Evolutionary conservation across 1,140 invertebrate species (phyloP), one percentile per base, ranked within the genome.

Genomic region (Drosophila carrolli): DNA sequence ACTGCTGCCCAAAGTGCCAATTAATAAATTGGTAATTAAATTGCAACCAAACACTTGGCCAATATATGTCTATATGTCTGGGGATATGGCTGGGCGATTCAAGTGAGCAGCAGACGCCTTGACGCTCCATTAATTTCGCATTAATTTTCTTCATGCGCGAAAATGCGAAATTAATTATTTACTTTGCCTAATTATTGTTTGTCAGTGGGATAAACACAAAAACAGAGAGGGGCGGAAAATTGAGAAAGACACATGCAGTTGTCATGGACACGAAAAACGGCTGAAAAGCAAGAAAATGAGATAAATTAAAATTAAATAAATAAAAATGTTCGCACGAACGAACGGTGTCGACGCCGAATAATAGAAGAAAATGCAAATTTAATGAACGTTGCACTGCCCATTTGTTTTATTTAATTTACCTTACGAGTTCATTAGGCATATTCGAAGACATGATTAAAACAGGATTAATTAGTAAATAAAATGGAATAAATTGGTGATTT

Each of bases 91-190:
- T 85, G 57, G 71, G 67, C 55, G 55, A 54, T 61, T 62, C 60
- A 43, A 43, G 40, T 46, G 66, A 70, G 65, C 57, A 47, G 38
- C 54, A 67, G 81, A 74, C 83, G 84, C 79, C 83, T 76, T 79
- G 72, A 66, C 80, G 83, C 83, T 88, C 83, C 83, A 88, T 88
- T 88, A 83, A 88, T 83, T 88, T 88, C 84, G 83, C 83, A 86
- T 86, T 86, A 78, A 86, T 86, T 89, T 86, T 73, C 71, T 59
- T 86, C 83, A 86, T 75, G 76, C 83, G 83, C 75, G 80, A 89
- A 83, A 76, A 86, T 86, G 54, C 68, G 56, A 81, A 88, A 83
- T 88, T 88, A 79, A 89, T 80, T 89, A 89, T 80, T 88, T 89
- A 89, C 84, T 88, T 84, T 82, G 68, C 70, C 65, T 75, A 81